These are phyloP conservation scores for Cryptocheilus praepositus DNA, from an alignment of 2,888 invertebrate genomes.

Conservation along the genomic window DNA sequence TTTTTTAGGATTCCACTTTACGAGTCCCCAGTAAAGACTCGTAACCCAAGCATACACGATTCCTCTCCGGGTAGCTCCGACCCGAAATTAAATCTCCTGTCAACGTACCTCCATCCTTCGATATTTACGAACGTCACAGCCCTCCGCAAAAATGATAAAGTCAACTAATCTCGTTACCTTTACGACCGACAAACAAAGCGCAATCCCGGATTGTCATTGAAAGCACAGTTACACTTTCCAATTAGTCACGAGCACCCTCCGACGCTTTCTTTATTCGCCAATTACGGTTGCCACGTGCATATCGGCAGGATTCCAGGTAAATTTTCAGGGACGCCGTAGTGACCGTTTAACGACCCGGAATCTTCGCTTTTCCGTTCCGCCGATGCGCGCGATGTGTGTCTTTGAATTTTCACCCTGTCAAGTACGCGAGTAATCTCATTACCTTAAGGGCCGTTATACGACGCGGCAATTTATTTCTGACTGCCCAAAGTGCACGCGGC, in stretches of 20 bases:
- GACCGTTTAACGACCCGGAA: background rate
- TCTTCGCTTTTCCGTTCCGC: background rate
- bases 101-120: too few species aligned
- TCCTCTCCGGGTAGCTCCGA: too few species aligned
- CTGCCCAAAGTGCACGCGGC: background rate
- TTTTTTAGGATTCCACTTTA: too few species aligned
- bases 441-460: slow-evolving; percentile 29
- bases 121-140: too few species aligned
- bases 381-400: slow-evolving; percentile 14
- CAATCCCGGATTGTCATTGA: background rate
- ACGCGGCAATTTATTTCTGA: slow-evolving; percentile 3
- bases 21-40: too few species aligned
- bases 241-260: background rate
- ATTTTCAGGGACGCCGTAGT: background rate
- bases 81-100: too few species aligned
- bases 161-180: too few species aligned
- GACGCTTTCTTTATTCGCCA: background rate
- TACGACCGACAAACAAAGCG: too few species aligned
- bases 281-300: slow-evolving; percentile 10
- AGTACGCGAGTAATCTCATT: slow-evolving; percentile 38
- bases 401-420: slow-evolving; percentile 26
- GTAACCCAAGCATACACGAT: too few species aligned
- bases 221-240: slow-evolving; percentile 9
- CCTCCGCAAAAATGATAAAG: too few species aligned
- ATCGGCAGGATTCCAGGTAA: background rate